Conservation (phyloP, 2,113 vertebrate species). For the Leuciscus idus region DNA sequence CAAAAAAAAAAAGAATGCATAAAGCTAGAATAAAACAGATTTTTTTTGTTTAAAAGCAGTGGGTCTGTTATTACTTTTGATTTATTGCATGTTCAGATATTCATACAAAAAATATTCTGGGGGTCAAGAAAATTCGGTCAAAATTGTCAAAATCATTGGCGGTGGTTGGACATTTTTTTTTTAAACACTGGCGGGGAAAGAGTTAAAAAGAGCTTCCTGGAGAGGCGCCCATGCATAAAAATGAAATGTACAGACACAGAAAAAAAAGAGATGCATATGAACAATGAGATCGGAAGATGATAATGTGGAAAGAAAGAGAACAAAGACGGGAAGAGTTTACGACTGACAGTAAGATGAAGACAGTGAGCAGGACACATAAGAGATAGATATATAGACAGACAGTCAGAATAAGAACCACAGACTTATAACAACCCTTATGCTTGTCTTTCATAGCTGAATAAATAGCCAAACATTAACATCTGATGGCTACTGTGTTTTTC, state of each 20-base stretch:
- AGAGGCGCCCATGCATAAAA: slow-evolving; percentile 20
- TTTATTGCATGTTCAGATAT: too few species aligned
- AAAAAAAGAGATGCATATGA: not conserved
- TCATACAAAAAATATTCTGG: too few species aligned
- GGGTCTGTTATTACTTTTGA: too few species aligned
- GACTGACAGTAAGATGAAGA: not conserved
- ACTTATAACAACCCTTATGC: slow-evolving; percentile 41
- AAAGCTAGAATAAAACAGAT: too few species aligned
- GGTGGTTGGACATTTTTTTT: too few species aligned
- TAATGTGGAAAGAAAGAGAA: not conserved
- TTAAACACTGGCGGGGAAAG: too few species aligned
- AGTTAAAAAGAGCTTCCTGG: slow-evolving; percentile 47
- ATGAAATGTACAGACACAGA: not conserved
- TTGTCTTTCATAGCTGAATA: slow-evolving; percentile 23
- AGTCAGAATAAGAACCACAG: not conserved
- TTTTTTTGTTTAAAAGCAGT: too few species aligned
- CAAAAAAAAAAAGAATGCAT: too few species aligned
- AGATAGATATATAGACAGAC: not conserved
- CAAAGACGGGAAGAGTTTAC: not conserved
- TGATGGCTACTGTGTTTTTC: slow-evolving; percentile 28
- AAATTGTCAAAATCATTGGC: too few species aligned
- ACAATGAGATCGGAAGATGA: not conserved
- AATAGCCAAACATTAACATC: slow-evolving; percentile 30
- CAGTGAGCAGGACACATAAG: not conserved
- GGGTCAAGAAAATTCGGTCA: too few species aligned